These are phyloP conservation scores for Thereva unica DNA, from an alignment of 2,888 invertebrate species.

Conservation along the genomic window DNA sequence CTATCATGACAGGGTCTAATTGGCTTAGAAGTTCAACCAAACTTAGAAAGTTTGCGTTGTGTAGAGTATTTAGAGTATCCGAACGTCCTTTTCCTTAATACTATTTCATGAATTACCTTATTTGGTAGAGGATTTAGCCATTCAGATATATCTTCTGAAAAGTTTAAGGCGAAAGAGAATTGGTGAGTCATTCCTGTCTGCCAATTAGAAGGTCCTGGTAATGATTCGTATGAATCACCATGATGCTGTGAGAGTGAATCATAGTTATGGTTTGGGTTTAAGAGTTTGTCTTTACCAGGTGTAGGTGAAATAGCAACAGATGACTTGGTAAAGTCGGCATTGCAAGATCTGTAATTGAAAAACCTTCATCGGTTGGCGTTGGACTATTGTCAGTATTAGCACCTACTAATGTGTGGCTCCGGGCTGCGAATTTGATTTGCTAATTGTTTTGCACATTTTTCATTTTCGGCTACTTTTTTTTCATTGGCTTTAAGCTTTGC, in stretches of 20 bases:
- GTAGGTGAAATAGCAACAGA: no score
- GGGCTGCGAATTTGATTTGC: neutral
- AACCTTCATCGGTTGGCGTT: neutral
- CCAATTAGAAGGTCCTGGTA: no score
- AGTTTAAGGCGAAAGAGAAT: no score
- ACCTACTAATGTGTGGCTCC: neutral
- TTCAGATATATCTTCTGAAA: no score
- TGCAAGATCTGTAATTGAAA: no score
- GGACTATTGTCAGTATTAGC: neutral
- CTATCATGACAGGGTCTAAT: slow-evolving; percentile 25
- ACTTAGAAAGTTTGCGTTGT: slow-evolving; percentile 26
- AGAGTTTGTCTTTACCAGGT: no score
- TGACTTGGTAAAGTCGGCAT: no score
- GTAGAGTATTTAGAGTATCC: slow-evolving; percentile 7
- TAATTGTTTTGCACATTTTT: neutral
- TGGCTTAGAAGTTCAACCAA: slow-evolving; percentile 20
- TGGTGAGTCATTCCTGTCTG: no score
- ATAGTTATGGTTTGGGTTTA: no score
- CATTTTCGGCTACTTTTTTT: neutral
- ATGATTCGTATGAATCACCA: no score
- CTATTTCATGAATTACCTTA: neutral
- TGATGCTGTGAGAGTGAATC: no score
- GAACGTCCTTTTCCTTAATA: slow-evolving; percentile 1
- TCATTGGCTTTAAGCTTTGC: neutral
- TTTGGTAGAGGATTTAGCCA: neutral